Evolutionary conservation across 2,797 vertebrate species (phyloP), one percentile per base, ranked within the genome.

Genomic region (Esox lucius): DNA sequence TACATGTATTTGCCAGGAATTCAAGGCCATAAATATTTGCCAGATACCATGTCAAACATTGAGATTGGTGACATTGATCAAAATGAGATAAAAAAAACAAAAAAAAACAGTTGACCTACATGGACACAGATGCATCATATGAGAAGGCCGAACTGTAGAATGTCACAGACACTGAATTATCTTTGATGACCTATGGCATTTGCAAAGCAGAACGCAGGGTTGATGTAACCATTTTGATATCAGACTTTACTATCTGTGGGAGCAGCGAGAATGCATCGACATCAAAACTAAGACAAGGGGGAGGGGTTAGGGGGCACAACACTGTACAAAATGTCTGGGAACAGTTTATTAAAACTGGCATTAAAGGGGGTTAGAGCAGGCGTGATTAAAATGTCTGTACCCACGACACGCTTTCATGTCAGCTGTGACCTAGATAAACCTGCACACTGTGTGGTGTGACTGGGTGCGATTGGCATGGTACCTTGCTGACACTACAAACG

Each of bases 381-480:
- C 75, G 35, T 72, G 79, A 81, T 83, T 83, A 78, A 76, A 79
- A 81, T 75, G 76, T 78, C 76, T 78, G 77, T 75, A 76, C 66
- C 64, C 61, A 64, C 79, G 39, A 79, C 82, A 75, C 69, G 67
- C 72, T 82, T 81, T 76, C 72, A 79, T 84, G 81, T 84, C 81
- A 81, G 81, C 77, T 81, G 67, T 81, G 85, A 80, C 83, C 81
- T 83, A 86, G 81, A 86, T 80, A 83, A 77, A 76, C 75, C 73
- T 75, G 62, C 75, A 42, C 59, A 24, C 59, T 81, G 67, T 79
- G 70, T 74, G 73, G 75, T 70, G 74, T 69, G 62, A 39, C 42
- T 79, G 53, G 71, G 78, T 71, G 69, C 64, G 69, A 59, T 78
- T 80, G 80, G 74, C 78, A 77, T 75, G 78, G 67, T 75, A 75